phyloP scores from a whole-genome alignment of 2,113 vertebrate genomes.

The Illadopsis cleaveri region DNA sequence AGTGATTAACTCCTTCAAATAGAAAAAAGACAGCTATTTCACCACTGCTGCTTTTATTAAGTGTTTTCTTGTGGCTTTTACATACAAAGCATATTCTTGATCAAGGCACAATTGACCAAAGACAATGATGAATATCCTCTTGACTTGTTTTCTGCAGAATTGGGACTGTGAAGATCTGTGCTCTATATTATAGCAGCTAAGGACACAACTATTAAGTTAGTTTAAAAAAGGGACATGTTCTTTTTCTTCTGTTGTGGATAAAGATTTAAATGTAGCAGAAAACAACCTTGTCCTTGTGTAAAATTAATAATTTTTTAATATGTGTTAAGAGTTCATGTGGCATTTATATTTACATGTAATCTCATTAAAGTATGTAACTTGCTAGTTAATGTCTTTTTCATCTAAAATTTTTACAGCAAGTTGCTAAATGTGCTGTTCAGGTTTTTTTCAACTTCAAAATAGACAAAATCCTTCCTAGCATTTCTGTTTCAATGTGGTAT shows the following conservation, averaged over 20 bases:
- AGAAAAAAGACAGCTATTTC: not conserved
- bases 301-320: not conserved
- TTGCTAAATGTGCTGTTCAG: not conserved
- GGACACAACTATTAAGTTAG: not conserved
- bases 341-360: not conserved
- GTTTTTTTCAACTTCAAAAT: not conserved
- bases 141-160: not conserved
- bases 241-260: not conserved
- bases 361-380: not conserved
- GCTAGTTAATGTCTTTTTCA: not conserved
- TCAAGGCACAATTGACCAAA: not conserved
- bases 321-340: not conserved
- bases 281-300: not conserved
- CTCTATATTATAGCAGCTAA: not conserved
- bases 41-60: not conserved
- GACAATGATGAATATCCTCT: not conserved
- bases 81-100: not conserved
- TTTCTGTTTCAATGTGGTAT: not conserved
- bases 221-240: not conserved
- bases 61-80: not conserved
- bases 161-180: not conserved
- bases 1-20: not conserved
- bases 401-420: not conserved
- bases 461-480: not conserved
- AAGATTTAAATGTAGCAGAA: not conserved